phyloP scores from a whole-genome alignment of 2,888 invertebrate species.

The Xylota sylvarum region DNA sequence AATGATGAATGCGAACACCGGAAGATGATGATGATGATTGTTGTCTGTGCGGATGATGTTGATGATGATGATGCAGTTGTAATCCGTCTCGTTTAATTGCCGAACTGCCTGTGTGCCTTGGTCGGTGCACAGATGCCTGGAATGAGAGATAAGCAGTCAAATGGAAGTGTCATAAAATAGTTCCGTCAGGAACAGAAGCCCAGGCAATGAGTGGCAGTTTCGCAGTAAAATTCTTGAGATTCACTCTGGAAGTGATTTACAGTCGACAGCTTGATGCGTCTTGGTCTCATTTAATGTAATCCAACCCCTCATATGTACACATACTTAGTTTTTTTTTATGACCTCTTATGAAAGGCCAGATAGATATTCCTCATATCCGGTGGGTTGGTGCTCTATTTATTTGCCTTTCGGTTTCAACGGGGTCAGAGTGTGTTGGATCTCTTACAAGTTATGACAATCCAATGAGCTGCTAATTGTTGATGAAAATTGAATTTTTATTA shows the following conservation, averaged over 20 bases:
- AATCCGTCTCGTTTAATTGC: constrained; percentile 80
- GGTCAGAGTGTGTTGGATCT: constrained; percentile 27
- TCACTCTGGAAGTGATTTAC: constrained; percentile 61
- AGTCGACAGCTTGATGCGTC: constrained; percentile 54
- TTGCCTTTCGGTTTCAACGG: constrained; percentile 1
- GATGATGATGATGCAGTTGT: constrained; percentile 75
- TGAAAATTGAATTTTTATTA: constrained; percentile 57
- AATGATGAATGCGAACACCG: constrained; percentile 59
- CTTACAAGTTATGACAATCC: constrained; percentile 42
- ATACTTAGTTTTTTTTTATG: constrained; percentile 44
- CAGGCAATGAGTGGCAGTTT: constrained; percentile 7
- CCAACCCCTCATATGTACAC: constrained; percentile 16
- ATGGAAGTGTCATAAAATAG: constrained; percentile 56
- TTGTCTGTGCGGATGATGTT: constrained; percentile 61
- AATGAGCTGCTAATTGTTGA: constrained; percentile 65
- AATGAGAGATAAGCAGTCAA: constrained; percentile 56
- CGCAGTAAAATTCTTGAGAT: constrained; percentile 60
- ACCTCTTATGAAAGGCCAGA: constrained; percentile 25
- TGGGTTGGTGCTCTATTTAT: not conserved
- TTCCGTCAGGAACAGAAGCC: constrained; percentile 14
- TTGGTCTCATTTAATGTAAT: constrained; percentile 40
- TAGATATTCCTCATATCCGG: constrained; percentile 16
- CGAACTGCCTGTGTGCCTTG: constrained; percentile 80
- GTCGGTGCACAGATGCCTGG: constrained; percentile 82
- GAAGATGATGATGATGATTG: constrained; percentile 64